phyloP scores from a whole-genome alignment of 92 coral and sea anemone genomes.

The Heliopora coerulea region DNA sequence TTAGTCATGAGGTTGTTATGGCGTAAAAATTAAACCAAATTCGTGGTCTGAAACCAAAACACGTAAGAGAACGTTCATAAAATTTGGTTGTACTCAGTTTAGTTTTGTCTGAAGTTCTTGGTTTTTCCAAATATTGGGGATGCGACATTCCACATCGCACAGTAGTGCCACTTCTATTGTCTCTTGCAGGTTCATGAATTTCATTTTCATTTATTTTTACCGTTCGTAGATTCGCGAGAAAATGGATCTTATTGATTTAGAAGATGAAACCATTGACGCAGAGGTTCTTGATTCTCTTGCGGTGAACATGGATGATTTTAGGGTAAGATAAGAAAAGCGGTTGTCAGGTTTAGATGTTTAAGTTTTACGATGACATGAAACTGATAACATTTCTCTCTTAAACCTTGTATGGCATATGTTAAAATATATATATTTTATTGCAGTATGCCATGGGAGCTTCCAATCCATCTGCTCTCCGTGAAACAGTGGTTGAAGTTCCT shows the following conservation, averaged over 20 bases:
- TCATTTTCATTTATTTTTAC: neutral
- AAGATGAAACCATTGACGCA: slow-evolving; percentile 98
- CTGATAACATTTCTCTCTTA: no score
- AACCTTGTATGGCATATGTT: no score
- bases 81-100: no score
- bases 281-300: slow-evolving; percentile 99
- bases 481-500: slow-evolving; percentile 98
- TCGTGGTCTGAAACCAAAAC: no score
- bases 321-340: slow-evolving; percentile 60
- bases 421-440: neutral
- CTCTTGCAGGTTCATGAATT: neutral
- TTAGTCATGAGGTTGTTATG: no score
- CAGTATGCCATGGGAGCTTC: slow-evolving; percentile 99
- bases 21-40: no score
- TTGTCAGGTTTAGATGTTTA: neutral
- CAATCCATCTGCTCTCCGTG: slow-evolving; percentile 97
- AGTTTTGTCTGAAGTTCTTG: no score
- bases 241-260: slow-evolving; percentile 99
- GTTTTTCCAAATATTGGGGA: no score
- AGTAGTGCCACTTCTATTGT: no score
- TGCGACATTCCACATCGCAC: no score
- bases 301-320: slow-evolving; percentile 96
- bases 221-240: slow-evolving; percentile 87
- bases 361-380: no score
- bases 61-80: no score